Evolutionary conservation across 2,113 vertebrate species (phyloP), one percentile per base, ranked within the genome.

Genomic region (Mus pahari): DNA sequence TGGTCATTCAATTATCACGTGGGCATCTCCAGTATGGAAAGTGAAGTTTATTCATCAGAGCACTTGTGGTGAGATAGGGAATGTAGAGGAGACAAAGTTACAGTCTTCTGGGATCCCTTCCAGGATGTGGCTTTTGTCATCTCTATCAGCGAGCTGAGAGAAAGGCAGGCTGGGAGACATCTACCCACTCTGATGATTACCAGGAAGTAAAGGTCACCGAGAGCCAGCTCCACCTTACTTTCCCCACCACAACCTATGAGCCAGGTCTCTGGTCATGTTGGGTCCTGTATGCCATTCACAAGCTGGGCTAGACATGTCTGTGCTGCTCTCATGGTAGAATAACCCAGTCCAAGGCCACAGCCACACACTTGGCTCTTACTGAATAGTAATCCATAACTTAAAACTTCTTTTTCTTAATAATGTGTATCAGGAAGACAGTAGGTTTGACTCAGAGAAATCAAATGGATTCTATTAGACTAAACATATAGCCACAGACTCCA

Each of bases 401-500:
- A 87, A 75, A 77, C 88, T 64, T 92, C 74, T 90, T 70, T 74
- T 97, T 93, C 90, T 87, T 96, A 86, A 60, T 31, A 94, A 96
- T 89, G 89, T 96, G 62, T 90, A 90, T 92, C 95, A 96, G 92
- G n/a, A 79, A 97, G 1, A 97, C 1, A 71, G 90, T 79, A 55
- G 92, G 39, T 60, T 9, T 73, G 90, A 89, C 89, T 97, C 17
- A 50, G 2, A 1, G 39, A 94, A 95, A 55, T 31, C 26, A 26
- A 0, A 70, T 0, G 0, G 55, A 93, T 89, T 79, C 68, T 92
- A 86, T 93, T 98, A 88, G 95, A 96, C 97, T 97, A 94, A 83
- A 96, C 86, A 95, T 96, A 95, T 95, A 93, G 94, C 95, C 95
- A 90, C 39, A 53, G 84, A 45, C 78, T 79, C 64, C 4, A 39